phyloP scores from a whole-genome alignment of 2,797 vertebrate genomes.

The Hoplostethus atlanticus region DNA sequence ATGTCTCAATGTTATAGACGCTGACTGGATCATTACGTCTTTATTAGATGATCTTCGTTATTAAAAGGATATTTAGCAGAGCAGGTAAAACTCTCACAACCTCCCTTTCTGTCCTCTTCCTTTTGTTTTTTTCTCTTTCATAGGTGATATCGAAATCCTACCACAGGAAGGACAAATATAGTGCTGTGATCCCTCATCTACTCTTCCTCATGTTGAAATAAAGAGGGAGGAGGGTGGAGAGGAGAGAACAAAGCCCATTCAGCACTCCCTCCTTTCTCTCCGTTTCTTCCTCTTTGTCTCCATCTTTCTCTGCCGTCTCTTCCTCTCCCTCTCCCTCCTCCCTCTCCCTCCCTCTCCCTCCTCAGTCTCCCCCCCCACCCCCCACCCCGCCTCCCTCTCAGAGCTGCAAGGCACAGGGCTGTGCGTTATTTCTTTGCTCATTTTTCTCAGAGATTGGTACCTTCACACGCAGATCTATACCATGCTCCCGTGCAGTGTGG shows the following conservation, averaged over 20 bases:
- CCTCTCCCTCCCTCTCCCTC: slow-evolving; percentile 55
- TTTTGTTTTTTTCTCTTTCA: slow-evolving; percentile 19
- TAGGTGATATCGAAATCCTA: slow-evolving; percentile 45
- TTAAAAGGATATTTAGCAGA: slow-evolving; percentile 41
- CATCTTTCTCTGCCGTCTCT: slow-evolving; percentile 53
- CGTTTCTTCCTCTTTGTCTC: slow-evolving; percentile 53
- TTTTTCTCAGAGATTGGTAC: slow-evolving; percentile 99
- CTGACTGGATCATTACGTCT: slow-evolving; percentile 42
- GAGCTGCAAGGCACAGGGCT: slow-evolving; percentile 91
- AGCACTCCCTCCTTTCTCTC: slow-evolving; percentile 69
- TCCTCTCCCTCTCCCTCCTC: slow-evolving; percentile 49
- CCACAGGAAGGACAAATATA: slow-evolving; percentile 65
- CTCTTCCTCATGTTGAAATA: slow-evolving; percentile 79
- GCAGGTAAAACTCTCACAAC: slow-evolving; percentile 29
- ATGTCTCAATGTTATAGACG: slow-evolving; percentile 38
- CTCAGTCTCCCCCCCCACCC: slow-evolving; percentile 62
- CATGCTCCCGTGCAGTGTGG: slow-evolving; percentile 85
- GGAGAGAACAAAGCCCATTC: slow-evolving; percentile 91
- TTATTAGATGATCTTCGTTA: slow-evolving; percentile 57
- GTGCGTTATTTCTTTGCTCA: slow-evolving; percentile 95
- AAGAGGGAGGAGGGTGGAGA: slow-evolving; percentile 77
- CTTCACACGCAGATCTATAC: slow-evolving; percentile 98
- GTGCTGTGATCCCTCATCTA: slow-evolving; percentile 84
- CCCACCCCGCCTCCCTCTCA: slow-evolving; percentile 83
- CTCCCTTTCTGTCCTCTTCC: slow-evolving; percentile 12